Evolutionary conservation across 2,113 vertebrate genomes (phyloP).

Genomic region (Cinclus mexicanus): DNA sequence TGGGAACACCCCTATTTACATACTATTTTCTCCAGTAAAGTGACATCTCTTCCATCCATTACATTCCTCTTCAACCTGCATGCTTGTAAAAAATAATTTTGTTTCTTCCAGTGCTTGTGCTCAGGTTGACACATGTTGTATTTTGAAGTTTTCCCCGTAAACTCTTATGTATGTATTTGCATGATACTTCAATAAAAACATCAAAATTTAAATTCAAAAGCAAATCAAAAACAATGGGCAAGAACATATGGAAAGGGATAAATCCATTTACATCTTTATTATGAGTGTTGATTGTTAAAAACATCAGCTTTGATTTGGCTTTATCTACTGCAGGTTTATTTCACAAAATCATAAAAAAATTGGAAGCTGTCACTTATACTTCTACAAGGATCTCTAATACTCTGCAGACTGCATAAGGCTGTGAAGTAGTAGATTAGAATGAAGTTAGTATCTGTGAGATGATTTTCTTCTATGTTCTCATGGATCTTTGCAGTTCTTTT

Average conservation of each 20-base stretch:
- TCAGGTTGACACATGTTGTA: background rate
- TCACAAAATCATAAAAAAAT: background rate
- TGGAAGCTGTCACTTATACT: background rate
- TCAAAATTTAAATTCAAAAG: background rate
- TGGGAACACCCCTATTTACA: background rate
- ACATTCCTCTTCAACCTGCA: background rate
- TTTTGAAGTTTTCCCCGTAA: background rate
- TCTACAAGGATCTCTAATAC: background rate
- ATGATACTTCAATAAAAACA: background rate
- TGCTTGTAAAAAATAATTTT: background rate
- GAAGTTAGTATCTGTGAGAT: background rate
- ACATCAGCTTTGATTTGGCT: background rate
- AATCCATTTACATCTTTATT: background rate
- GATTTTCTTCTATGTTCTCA: background rate
- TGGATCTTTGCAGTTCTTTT: background rate
- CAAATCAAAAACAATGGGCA: background rate
- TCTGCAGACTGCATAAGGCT: background rate
- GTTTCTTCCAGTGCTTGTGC: background rate
- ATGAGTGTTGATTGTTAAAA: background rate
- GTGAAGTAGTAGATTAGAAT: background rate
- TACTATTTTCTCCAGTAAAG: background rate
- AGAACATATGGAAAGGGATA: background rate
- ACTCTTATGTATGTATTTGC: background rate
- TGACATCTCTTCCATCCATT: background rate
- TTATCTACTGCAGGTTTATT: background rate